Base-by-base conservation (phyloP, 1,140 invertebrate species). In the Penaeus chinensis region DNA sequence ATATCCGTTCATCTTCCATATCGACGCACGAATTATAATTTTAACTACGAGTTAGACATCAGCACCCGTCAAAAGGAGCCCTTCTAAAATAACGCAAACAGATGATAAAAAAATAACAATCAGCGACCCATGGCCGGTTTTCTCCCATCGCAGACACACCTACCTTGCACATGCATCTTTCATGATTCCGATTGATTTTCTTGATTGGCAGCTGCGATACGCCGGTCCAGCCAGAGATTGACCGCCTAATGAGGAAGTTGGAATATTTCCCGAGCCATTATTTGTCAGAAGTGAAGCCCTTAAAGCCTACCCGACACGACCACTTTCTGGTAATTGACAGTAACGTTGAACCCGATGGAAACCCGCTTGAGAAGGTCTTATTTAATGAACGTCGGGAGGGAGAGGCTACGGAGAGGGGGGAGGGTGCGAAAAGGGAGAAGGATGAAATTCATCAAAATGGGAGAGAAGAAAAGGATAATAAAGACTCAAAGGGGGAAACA, bases 251-350 rank as follows among this genome's bases (percentile, higher is more conserved):
- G 71, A 74, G 71, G 71, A 74, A 74, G 27, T 74, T 74, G 71
- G 71, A 74, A 74, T 74, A 74, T 74, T 74, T 74, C 71, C 42
- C 71, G 16, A 74, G 71, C 71, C 71, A 74, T 74, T 74, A 74
- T 74, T 74, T 74, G 71, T 74, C 71, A 74, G 71, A 74, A 37
- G 71, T 74, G 71, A 74, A 74, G 71, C 27, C 71, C 42, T n/a
- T 74, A 74, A 74, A 74, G 42, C 27, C 71, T 74, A 27, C 71
- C 71, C 71, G 71, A 74, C 71, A 74, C 71, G 27, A 37, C 27
- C 71, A 74, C 71, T 74, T 74, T 74, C 71, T 27, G 27, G 71
- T 74, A 74, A 74, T 74, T 74, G 71, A 74, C 71, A 74, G 71
- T 74, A 74, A 74, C 42, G 71, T 74, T 74, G 71, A 74, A 74